Conservation (phyloP, 2,888 invertebrate genomes). For the Eudemis profundana region DNA sequence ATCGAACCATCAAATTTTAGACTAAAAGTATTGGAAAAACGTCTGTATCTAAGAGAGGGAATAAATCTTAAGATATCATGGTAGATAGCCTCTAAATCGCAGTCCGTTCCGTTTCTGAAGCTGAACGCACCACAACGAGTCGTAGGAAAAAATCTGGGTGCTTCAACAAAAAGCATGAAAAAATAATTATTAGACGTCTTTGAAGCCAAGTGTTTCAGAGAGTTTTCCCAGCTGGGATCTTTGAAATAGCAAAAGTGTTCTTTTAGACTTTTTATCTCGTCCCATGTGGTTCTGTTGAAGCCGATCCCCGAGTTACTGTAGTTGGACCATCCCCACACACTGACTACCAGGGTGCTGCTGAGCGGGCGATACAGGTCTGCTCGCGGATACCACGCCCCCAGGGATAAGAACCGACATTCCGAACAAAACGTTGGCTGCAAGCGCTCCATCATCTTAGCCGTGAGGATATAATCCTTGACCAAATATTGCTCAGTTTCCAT, state of each 20-base stretch:
- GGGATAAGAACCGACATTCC: conserved; percentile 18
- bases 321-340: conserved; percentile 36
- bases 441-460: conserved; percentile 23
- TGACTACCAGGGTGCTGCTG: background rate
- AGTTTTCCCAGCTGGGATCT: conserved; percentile 28
- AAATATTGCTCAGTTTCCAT: conserved; percentile 31
- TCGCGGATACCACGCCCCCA: conserved; percentile 8
- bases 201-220: conserved; percentile 23
- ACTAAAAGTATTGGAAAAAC: conserved; percentile 5
- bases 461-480: conserved; percentile 24
- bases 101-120: background rate
- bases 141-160: conserved; percentile 62
- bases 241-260: conserved; percentile 25
- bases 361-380: background rate
- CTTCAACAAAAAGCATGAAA: conserved; percentile 19
- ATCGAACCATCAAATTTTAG: conserved; percentile 14
- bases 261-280: conserved; percentile 6
- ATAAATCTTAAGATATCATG: conserved; percentile 15
- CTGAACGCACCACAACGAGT: conserved; percentile 49
- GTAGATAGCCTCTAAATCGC: conserved; percentile 18
- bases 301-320: conserved; percentile 31
- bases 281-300: conserved; percentile 29
- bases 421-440: conserved; percentile 14
- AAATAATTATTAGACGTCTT: conserved; percentile 11
- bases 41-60: background rate